Conservation (phyloP, 2,888 invertebrate genomes). For the Trissolcus japonicus region DNA sequence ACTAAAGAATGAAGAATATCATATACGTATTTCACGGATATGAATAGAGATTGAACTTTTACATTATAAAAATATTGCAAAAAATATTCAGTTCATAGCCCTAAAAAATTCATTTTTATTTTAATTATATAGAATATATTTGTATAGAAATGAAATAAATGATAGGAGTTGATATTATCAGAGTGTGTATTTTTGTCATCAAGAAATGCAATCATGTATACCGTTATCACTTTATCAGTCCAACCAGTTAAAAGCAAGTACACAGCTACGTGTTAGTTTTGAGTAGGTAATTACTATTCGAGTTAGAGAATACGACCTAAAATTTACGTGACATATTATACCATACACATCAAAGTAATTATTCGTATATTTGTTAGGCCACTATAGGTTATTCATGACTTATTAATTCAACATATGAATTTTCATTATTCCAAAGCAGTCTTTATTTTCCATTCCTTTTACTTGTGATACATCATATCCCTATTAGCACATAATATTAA, state of each 20-base stretch:
- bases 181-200: no score
- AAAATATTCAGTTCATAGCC: no score
- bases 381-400: neutral
- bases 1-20: conserved; percentile 16
- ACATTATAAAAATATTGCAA: no score
- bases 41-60: no score
- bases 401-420: neutral
- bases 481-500: no score
- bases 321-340: neutral
- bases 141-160: no score
- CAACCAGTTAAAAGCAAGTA: neutral
- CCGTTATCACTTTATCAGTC: neutral
- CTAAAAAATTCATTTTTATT: no score
- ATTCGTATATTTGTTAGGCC: neutral
- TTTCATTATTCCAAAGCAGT: neutral
- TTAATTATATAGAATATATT: no score
- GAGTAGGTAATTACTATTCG: conserved; percentile 2
- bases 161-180: no score
- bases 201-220: neutral
- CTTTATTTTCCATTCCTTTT: no score
- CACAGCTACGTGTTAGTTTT: neutral
- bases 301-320: neutral
- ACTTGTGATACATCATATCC: no score
- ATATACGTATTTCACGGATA: no score
- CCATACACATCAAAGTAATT: neutral